These are phyloP conservation scores for Brachyhypopomus gauderio DNA, from an alignment of 2,113 vertebrate species.

Conservation along the genomic window DNA sequence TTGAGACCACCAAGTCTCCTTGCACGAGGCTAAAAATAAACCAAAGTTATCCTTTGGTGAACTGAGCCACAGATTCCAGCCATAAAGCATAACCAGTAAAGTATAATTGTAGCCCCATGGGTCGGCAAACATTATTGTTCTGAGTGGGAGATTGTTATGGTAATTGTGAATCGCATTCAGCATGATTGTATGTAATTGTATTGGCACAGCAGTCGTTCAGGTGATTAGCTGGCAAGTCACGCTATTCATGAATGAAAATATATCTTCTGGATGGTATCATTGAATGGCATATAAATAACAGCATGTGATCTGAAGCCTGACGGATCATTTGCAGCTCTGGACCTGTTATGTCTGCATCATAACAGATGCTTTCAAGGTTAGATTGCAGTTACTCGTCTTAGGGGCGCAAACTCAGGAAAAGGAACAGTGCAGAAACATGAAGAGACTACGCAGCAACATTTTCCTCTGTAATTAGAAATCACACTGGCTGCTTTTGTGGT, in stretches of 20 bases:
- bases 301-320: neutral
- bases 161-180: constrained; percentile 65
- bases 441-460: neutral
- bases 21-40: constrained; percentile 63
- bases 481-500: neutral
- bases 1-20: constrained; percentile 58
- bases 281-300: constrained; percentile 12
- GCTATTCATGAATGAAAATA: constrained; percentile 56
- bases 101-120: constrained; percentile 66
- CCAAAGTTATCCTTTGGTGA: constrained; percentile 63
- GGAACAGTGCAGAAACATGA: neutral
- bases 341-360: neutral
- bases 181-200: constrained; percentile 55
- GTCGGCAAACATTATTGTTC: constrained; percentile 67
- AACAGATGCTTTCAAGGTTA: neutral
- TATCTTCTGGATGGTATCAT: constrained; percentile 36
- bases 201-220: constrained; percentile 51
- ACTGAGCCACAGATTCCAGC: constrained; percentile 63
- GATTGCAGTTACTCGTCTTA: neutral
- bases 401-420: neutral
- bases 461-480: constrained; percentile 15
- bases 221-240: constrained; percentile 53
- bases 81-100: constrained; percentile 69
- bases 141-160: constrained; percentile 69
- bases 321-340: neutral